phyloP scores from a whole-genome alignment of 1,140 invertebrate genomes.

The Coelopa frigida region DNA sequence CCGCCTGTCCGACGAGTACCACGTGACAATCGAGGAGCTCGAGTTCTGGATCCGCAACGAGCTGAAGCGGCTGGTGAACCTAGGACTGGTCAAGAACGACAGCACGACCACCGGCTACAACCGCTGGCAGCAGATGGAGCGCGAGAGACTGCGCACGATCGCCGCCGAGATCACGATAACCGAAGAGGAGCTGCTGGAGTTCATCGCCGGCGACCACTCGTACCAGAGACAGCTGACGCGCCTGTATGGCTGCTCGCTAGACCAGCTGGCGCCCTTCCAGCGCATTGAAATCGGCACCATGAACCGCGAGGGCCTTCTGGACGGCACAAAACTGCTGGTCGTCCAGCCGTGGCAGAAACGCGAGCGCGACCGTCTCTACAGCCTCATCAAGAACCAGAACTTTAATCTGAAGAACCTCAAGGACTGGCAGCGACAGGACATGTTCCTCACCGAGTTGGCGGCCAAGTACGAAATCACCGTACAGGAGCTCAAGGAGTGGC shows the following conservation, averaged over 20 bases:
- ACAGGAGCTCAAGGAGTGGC: constrained; percentile 33
- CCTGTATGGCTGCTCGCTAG: constrained; percentile 21
- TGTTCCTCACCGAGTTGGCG: constrained; percentile 21
- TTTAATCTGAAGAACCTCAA: constrained; percentile 26
- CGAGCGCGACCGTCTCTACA: constrained; percentile 38
- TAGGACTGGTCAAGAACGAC: constrained; percentile 23
- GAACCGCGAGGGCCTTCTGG: constrained; percentile 21
- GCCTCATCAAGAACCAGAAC: constrained; percentile 35
- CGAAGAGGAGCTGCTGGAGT: constrained; percentile 26
- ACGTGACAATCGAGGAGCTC: constrained; percentile 26
- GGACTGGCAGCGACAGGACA: constrained; percentile 33
- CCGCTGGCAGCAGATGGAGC: constrained; percentile 31
- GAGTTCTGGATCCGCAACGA: constrained; percentile 24
- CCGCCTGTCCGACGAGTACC: constrained; percentile 19
- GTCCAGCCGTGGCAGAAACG: constrained; percentile 30
- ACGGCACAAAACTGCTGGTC: constrained; percentile 22
- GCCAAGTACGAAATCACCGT: constrained; percentile 22
- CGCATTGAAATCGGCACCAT: constrained; percentile 21
- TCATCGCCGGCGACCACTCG: constrained; percentile 22
- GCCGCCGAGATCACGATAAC: constrained; percentile 27
- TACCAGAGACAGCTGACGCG: constrained; percentile 27
- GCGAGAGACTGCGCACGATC: constrained; percentile 24
- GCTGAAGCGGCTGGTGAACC: constrained; percentile 20
- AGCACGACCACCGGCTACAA: constrained; percentile 3
- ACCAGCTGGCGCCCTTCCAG: constrained; percentile 29